Evolutionary conservation across 1,140 invertebrate genomes (phyloP), one percentile per base, ranked within the genome.

Genomic region (Halyomorpha halys): DNA sequence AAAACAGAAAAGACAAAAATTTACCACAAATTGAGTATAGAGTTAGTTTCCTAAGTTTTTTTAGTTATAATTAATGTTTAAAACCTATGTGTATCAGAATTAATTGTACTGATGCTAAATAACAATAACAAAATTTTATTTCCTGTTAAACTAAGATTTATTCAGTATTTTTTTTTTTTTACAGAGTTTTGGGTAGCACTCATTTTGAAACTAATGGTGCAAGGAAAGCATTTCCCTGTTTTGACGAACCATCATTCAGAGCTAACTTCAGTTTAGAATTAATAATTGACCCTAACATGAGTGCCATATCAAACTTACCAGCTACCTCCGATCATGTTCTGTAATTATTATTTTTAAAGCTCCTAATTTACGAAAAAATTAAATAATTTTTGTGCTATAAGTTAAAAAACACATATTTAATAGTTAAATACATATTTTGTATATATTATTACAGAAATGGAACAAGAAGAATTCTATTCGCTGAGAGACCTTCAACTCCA

Each of bases 161-260:
- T 13, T 47, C 3, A n/a, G 45, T 13, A 15, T 47, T 47, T 4
- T 47, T 18, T 49, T n/a, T 19, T 49, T 11, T 49, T 49, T 71
- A 23, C 67, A 90, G 88, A 73, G 90, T 86, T 79, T 71, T 94
- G 23, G 84, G 86, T 0, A 78, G 85, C 0, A 94, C 91, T 0
- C 91, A 97, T 72, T 93, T 97, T 71, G 86, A 96, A 72, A 79
- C 90, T 0, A 89, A 83, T 0, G 82, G 87, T 67, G 94, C 93
- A 0, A 81, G 94, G 64, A 79, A 84, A 61, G 92, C 88, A 0
- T 97, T 97, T 74, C 94, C 94, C 0, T 97, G 93, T 75, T 96
- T 97, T 73, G 95, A 98, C 73, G 94, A 97, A 72, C 94, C 94
- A 0, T 71, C 74, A 34, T 79, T 81, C 65, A 83, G 83, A 70